Evolutionary conservation across 2,888 invertebrate species (phyloP), one percentile per base, ranked within the genome.

Genomic region (Drosophila mulleri): DNA sequence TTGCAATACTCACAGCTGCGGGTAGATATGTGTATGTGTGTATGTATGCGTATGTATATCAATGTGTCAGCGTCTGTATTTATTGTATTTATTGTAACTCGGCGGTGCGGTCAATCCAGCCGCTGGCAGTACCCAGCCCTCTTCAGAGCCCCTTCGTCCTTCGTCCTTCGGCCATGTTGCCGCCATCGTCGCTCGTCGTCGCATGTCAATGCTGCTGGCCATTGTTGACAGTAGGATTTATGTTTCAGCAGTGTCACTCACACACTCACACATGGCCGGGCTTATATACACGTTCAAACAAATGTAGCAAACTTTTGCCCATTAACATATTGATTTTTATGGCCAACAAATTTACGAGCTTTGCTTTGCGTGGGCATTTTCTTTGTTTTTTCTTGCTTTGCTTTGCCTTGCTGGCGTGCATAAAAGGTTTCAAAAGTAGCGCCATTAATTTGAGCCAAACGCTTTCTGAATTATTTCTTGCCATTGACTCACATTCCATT

Each of bases 291-390:
- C 42, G 29, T 11, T 52, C 68, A 58, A 62, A 54, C 35, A 78
- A 63, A 42, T 78, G 84, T 72, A 67, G 64, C 76, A 74, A 87
- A 84, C 67, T 87, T 87, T 79, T 60, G 80, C 63, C 88, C 82
- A 85, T 85, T 87, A 89, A 83, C 89, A 89, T 85, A 85, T 85
- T 85, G 84, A 85, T 85, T 85, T 85, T 85, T 85, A 85, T 84
- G 73, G 84, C 88, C 80, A 76, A 79, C 79, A 87, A 84, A 85
- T 84, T 89, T 85, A 89, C 87, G 82, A 79, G 76, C 76, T 59
- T 71, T 73, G 68, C 70, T 67, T 71, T 84, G 74, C 77, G 69
- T 77, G 67, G 79, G 69, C 58, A 50, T 39, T 42, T 44, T 47
- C 59, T 63, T 56, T 32, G n/a, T 59, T 45, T 45, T 62, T 73